Evolutionary conservation across 2,113 vertebrate species (phyloP), one percentile per base, ranked within the genome.

Genomic region (Nicator chloris): DNA sequence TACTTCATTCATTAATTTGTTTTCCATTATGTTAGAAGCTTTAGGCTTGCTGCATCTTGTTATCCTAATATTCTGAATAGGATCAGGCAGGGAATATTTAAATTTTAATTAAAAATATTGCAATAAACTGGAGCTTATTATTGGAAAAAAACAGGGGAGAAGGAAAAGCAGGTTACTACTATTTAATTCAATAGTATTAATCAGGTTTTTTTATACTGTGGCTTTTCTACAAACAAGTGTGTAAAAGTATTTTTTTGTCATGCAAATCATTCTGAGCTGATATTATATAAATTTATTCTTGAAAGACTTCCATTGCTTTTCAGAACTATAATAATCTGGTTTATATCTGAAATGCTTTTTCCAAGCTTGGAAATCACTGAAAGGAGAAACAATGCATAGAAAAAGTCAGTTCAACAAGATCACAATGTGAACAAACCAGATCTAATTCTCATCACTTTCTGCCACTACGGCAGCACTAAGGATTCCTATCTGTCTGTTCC

Each of bases 271-370:
- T 95, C 82, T 88, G 79, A 80, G 60, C 64, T 75, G 92, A 88
- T 68, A 84, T 83, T 96, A 91, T 54, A 96, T 68, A 94, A 94
- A 95, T 92, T 88, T 96, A 85, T 91, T 95, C 95, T 88, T 6
- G 13, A 93, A 94, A 89, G 59, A 50, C 82, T 92, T 77, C 61
- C 65, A 80, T 51, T 73, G 61, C 76, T 50, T 96, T 96, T 89
- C 87, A 80, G 86, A 94, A 87, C 12, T 79, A 77, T 59, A 93
- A 73, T 65, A 94, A 90, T 49, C 33, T 94, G 53, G 39, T 95
- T 95, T 94, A 19, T 76, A 88, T 56, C 60, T n/a, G 57, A 88
- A 96, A 56, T 54, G 39, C 3, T 57, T 93, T 88, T 92, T 77
- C 80, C 60, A 65, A 80, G 60, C 53, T 68, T 90, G 69, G 82